Conservation (phyloP, 2,113 vertebrate species). For the Apeltes quadracus region DNA sequence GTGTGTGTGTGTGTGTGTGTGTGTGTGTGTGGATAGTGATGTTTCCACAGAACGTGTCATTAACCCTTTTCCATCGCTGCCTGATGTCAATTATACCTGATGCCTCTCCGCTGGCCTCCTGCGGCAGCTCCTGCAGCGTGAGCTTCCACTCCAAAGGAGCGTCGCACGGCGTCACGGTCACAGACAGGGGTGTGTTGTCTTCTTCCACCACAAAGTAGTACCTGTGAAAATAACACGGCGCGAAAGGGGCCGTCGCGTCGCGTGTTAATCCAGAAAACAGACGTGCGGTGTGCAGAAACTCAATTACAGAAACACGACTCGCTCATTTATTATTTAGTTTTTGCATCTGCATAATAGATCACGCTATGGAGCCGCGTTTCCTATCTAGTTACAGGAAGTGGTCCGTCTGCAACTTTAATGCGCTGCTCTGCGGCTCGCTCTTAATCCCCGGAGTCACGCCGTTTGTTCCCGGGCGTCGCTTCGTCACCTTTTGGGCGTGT, state of each 20-base stretch:
- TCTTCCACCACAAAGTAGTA: constrained; percentile 98
- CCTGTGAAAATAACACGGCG: constrained; percentile 75
- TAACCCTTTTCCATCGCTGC: constrained; percentile 60
- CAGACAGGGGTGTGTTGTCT: constrained; percentile 95
- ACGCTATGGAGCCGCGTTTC: constrained; percentile 46
- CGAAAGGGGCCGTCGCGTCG: constrained; percentile 2
- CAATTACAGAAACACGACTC: constrained; percentile 52
- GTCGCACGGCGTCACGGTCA: constrained; percentile 95
- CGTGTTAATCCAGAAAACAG: constrained; percentile 21
- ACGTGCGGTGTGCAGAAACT: constrained; percentile 10
- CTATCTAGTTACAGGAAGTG: constrained; percentile 62
- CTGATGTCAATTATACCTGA: constrained; percentile 86
- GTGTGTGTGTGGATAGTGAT: constrained; percentile 38
- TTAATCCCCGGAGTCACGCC: too few relatives aligned
- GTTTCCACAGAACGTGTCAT: constrained; percentile 63
- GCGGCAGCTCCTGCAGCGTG: constrained; percentile 93
- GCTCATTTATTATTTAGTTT: constrained; percentile 79
- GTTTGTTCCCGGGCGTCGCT: neutral
- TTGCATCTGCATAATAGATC: constrained; percentile 55
- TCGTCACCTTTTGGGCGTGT: constrained; percentile 91
- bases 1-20: constrained; percentile 2
- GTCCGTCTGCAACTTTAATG: constrained; percentile 35
- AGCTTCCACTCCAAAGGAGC: constrained; percentile 97
- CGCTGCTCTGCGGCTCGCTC: constrained; percentile 16
- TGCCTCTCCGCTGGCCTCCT: constrained; percentile 90